These are phyloP conservation scores for Aphidius colemani DNA, from an alignment of 2,888 invertebrate genomes.

Conservation along the genomic window DNA sequence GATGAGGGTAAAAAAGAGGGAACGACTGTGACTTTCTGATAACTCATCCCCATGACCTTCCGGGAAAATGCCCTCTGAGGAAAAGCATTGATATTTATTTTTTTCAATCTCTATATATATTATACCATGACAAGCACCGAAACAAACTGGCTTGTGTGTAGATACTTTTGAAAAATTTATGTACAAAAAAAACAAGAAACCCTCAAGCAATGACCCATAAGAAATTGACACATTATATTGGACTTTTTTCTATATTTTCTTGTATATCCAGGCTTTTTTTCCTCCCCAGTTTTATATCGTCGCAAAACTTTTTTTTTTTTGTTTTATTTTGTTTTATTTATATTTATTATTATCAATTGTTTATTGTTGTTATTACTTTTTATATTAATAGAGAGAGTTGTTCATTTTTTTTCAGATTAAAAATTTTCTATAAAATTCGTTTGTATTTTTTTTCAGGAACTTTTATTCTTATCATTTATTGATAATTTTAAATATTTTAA, in stretches of 20 bases:
- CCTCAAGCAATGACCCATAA: conserved; percentile 25
- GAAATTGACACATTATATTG: conserved; percentile 19
- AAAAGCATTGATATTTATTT: conserved; percentile 13
- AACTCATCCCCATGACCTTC: conserved; percentile 19
- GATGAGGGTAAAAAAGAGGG: neutral
- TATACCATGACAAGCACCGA: conserved; percentile 37
- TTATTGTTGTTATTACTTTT: neutral
- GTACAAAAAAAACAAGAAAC: neutral
- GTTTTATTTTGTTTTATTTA: neutral
- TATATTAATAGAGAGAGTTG: no score
- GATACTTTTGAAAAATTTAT: conserved; percentile 26
- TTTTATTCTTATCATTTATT: no score
- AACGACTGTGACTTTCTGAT: conserved; percentile 29
- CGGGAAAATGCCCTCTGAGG: conserved; percentile 25
- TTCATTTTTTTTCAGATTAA: no score
- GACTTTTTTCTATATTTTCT: neutral
- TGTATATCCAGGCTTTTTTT: conserved; percentile 4
- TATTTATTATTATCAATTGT: neutral
- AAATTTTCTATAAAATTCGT: no score
- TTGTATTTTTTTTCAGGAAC: no score
- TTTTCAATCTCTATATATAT: conserved; percentile 16
- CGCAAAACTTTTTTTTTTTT: neutral
- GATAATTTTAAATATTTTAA: no score
- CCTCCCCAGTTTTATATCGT: neutral
- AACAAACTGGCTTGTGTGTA: conserved; percentile 10